A percentile compares a stretch with the other conserved stretches of the same genome.
These are phyloP conservation scores for Phocides pigmalion DNA, from an alignment of 1,140 invertebrate species.

Conservation along the genomic window DNA sequence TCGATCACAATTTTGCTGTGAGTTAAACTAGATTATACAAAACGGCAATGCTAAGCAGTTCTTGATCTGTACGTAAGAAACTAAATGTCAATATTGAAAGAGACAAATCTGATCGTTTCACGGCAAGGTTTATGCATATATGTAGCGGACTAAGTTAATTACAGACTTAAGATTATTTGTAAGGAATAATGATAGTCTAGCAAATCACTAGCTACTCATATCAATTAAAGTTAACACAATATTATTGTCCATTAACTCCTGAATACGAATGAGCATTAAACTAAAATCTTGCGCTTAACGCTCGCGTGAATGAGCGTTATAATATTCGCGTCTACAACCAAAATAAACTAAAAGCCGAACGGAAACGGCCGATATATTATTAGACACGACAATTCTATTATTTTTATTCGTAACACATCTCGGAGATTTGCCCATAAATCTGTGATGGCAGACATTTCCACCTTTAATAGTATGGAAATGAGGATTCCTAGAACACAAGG, in stretches of 20 bases:
- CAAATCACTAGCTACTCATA: constrained; percentile 34
- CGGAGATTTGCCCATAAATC: constrained; percentile 76
- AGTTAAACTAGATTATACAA: not conserved
- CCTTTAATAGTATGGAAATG: constrained; percentile 59
- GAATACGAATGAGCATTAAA: constrained; percentile 49
- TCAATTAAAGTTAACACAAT: constrained; percentile 49
- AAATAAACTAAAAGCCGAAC: constrained; percentile 80
- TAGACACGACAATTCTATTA: constrained; percentile 82
- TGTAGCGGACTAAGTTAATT: not conserved
- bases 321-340: constrained; percentile 76
- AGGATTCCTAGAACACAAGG: constrained; percentile 64
- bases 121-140: not conserved
- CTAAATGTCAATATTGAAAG: not conserved
- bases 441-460: constrained; percentile 56
- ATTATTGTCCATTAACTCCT: constrained; percentile 50
- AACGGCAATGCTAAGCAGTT: no score
- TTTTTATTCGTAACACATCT: constrained; percentile 81
- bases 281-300: constrained; percentile 56
- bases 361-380: constrained; percentile 80
- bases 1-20: not conserved
- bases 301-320: constrained; percentile 63
- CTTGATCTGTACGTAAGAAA: no score
- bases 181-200: not conserved
- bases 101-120: not conserved
- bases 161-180: not conserved